Evolutionary conservation across 2,888 invertebrate species (phyloP).

Genomic region (Copidosoma aretas): DNA sequence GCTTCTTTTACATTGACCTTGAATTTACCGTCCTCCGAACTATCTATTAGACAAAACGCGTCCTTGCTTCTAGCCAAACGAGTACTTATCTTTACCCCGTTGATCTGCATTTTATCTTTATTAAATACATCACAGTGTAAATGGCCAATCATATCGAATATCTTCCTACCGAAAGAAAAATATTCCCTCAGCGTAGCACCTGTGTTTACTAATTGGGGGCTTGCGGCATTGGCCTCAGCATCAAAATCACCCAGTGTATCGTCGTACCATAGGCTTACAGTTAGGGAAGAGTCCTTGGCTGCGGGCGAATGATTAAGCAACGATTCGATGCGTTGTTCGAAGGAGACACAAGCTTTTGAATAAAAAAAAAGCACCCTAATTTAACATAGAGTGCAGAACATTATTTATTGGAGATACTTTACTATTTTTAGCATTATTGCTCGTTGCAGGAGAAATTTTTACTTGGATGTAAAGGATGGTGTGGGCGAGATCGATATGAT

Average conservation of each 20-base stretch:
- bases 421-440: background rate
- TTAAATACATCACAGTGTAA: background rate
- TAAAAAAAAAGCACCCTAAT: conserved; percentile 15
- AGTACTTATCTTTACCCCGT: conserved; percentile 32
- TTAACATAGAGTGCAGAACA: conserved; percentile 17
- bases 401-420: background rate
- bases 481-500: background rate
- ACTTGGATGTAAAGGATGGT: background rate
- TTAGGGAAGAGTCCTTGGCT: too few species aligned
- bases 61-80: conserved; percentile 39
- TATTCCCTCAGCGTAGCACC: background rate
- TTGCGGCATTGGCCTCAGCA: background rate
- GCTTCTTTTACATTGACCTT: conserved; percentile 29
- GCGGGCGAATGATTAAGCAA: too few species aligned
- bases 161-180: background rate
- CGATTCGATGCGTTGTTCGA: too few species aligned
- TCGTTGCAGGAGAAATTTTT: background rate
- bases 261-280: background rate
- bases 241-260: too few species aligned
- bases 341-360: conserved; percentile 40
- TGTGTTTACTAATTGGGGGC: background rate
- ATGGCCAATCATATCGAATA: background rate
- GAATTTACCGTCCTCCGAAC: background rate
- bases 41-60: conserved; percentile 38
- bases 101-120: conserved; percentile 3